Base-by-base conservation (phyloP, 2,888 invertebrate genomes). In the Eurois occulta region DNA sequence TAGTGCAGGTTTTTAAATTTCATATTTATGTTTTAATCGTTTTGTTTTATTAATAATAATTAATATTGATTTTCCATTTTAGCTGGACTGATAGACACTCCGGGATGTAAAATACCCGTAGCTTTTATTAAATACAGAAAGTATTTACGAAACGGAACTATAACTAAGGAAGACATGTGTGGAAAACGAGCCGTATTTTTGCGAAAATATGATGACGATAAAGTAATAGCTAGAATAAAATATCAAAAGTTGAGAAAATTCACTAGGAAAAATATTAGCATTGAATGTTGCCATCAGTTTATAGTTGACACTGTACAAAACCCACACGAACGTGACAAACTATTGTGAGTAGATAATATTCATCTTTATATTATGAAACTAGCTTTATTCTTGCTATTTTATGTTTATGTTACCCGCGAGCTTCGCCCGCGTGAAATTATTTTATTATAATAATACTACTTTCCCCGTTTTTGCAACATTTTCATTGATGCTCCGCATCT, bases 41-140 rank as follows among this genome's bases (percentile, higher is more conserved):
- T 43, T 71, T 72, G 32, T 43, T 58, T 58, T 58, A 35, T 35
- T 62, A 35, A 35, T 62, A 32, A 32, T 41, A 68, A 38, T 48
- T 46, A 43, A 52, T 52, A 52, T 35, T 43, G n/a, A 43, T 55
- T 52, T 78, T 71, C 55, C 43, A 78, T 93, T 92, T 82, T 90
- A 95, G 95, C 77, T 24, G 86, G 88, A 68, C 89, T 94, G 89
- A 83, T 96, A 67, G 82, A 93, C 65, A 95, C 94, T 16, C 88
- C 90, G 2, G 95, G 95, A 4, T 96, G 96, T 83, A 90, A 93
- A 90, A 96, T 96, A 78, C 96, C 96, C 2, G 48, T 93, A 64
- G 77, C 86, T 28, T 84, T 91, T 82, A 83, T 95, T 13, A 76
- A 92, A 46, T 95, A 94, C 75, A 81, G 81, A 70, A 92, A 90